Base-by-base conservation (phyloP, 2,888 invertebrate genomes). In the Melanophora roralis region DNA sequence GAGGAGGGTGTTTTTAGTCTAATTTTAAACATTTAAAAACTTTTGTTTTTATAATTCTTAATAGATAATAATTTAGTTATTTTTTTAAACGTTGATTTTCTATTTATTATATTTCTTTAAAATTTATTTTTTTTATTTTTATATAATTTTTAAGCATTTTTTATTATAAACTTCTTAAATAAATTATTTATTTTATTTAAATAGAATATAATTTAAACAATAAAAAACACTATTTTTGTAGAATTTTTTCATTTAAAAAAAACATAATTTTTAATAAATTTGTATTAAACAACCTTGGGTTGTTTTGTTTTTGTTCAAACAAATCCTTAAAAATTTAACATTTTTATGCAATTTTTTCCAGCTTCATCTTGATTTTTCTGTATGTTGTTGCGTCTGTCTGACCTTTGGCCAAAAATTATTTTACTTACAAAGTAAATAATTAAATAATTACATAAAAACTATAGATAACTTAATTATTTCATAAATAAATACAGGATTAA, bases 331-430 rank as follows among this genome's bases (percentile, higher is more conserved):
- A 19, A 43, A 38, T 49, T 40, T 21, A 21, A 51, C 5, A 34
- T 60, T 21, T 51, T 67, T 60, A 60, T 23, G 40, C 36, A 45
- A 75, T n/a, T 9, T 45, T 45, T 12, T 65, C 19, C 45, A 12
- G 43, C 53, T 76, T 45, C 9, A 34, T 19, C 53, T 51, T 55
- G 19, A 27, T 47, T 51, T 51, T 47, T 71, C 23, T 49, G 51
- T 57, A 45, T 59, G 60, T 36, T 40, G 32, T 47, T 38, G 72
- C 11, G 11, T 16, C 16, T 1, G 51, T 38, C 78, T 83, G 86
- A 85, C 86, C 86, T 86, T 85, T 83, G 86, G 85, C 77, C 86
- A 84, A 83, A 85, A 83, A 83, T 79, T 78, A 71, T 78, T 64
- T 64, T 34, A 64, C 45, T 53, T 68, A 68, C 67, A 79, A 60